Evolutionary conservation across 2,113 vertebrate genomes (phyloP).

Genomic region (Hippoglossus stenolepis): DNA sequence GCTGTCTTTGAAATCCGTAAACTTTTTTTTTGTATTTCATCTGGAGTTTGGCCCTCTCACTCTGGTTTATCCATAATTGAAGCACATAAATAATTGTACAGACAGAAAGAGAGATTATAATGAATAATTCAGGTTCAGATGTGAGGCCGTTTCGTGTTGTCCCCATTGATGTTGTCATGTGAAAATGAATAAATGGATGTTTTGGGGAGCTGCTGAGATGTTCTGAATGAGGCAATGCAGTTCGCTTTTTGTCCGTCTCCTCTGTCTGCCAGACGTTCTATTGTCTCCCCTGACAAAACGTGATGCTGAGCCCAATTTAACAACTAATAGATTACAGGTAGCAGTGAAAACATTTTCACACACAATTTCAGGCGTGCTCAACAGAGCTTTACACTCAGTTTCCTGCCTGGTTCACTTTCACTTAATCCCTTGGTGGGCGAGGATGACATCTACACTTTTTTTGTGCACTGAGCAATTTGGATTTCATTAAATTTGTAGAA

Average conservation of each 20-base stretch:
- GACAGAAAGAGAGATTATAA: slow-evolving; percentile 61
- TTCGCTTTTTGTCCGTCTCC: slow-evolving; percentile 6
- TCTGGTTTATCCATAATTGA: slow-evolving; percentile 68
- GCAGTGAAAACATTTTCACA: slow-evolving; percentile 25
- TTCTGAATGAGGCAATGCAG: slow-evolving; percentile 37
- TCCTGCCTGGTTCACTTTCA: slow-evolving; percentile 6
- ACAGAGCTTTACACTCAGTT: not conserved
- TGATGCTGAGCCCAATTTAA: slow-evolving; percentile 20
- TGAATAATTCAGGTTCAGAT: slow-evolving; percentile 74
- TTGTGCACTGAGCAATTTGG: not conserved
- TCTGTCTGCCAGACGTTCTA: slow-evolving; percentile 32
- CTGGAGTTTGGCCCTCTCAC: slow-evolving; percentile 51
- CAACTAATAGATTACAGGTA: slow-evolving; percentile 38
- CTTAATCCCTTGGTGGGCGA: not conserved
- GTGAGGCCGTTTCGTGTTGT: slow-evolving; percentile 59
- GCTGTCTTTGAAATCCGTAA: slow-evolving; percentile 52
- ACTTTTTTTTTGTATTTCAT: slow-evolving; percentile 45
- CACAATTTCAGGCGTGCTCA: slow-evolving; percentile 5
- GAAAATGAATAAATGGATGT: slow-evolving; percentile 68
- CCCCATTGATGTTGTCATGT: slow-evolving; percentile 68
- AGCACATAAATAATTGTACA: slow-evolving; percentile 74
- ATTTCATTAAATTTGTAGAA: not conserved
- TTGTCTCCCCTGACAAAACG: slow-evolving; percentile 21
- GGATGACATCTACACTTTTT: not conserved
- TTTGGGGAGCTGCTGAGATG: slow-evolving; percentile 38